A percentile compares a stretch with the other conserved stretches of the same genome.
Conservation (phyloP, 2,888 invertebrate species). For the Parochlus steinenii region DNA sequence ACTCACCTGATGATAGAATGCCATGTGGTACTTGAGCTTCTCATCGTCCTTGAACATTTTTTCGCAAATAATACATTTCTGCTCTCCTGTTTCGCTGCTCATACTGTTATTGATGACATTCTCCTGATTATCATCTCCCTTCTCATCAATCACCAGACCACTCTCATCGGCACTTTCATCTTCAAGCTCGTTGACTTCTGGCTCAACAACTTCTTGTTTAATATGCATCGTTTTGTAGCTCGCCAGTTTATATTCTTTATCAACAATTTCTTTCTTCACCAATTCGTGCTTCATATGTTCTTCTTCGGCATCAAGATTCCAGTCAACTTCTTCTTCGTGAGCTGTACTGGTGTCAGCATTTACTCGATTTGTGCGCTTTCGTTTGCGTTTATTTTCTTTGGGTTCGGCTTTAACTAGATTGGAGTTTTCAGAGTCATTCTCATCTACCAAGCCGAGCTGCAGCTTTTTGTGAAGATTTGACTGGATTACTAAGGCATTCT, state of each 20-base stretch:
- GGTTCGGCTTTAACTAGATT: no score
- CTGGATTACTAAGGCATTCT: no score
- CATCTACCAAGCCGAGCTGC: no score
- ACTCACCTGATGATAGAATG: slow-evolving; percentile 8
- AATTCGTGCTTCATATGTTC: slow-evolving; percentile 10
- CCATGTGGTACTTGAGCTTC: slow-evolving; percentile 8
- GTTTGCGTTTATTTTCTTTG: slow-evolving; percentile 6
- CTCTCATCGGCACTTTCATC: slow-evolving; percentile 22
- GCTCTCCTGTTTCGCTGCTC: not conserved
- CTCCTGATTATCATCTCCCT: slow-evolving; percentile 8
- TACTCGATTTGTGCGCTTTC: slow-evolving; percentile 10
- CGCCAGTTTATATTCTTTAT: slow-evolving; percentile 13
- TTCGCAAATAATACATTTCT: slow-evolving; percentile 8
- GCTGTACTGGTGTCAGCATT: slow-evolving; percentile 3
- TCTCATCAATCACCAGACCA: slow-evolving; percentile 12
- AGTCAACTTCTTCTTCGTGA: slow-evolving; percentile 8
- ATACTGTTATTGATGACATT: not conserved
- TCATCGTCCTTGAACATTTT: slow-evolving; percentile 6
- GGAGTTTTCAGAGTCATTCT: no score
- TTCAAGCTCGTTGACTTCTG: slow-evolving; percentile 15
- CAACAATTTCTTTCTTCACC: slow-evolving; percentile 13
- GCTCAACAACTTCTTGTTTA: not conserved
- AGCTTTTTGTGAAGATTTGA: no score
- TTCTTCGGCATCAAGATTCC: slow-evolving; percentile 12
- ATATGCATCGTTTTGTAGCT: not conserved